phyloP scores from a whole-genome alignment of 2,113 vertebrate genomes.

The Apus apus region DNA sequence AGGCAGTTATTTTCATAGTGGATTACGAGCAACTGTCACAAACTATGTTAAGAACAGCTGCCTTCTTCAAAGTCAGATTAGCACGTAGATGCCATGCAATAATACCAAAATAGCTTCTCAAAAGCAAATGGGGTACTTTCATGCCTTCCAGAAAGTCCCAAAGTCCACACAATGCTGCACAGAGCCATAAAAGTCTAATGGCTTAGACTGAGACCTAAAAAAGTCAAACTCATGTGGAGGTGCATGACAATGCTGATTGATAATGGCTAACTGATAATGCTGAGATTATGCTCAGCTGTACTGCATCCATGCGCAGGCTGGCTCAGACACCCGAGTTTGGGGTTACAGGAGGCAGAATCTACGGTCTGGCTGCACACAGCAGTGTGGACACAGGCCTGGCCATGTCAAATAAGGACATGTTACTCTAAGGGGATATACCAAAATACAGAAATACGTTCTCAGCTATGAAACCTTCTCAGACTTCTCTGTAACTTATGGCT shows the following conservation, averaged over 20 bases:
- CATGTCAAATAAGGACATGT: neutral
- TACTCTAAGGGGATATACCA: neutral
- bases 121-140: neutral
- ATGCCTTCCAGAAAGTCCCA: neutral
- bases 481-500: neutral
- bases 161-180: neutral
- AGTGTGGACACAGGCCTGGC: neutral
- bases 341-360: neutral
- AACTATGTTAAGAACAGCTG: neutral
- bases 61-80: neutral
- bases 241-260: neutral
- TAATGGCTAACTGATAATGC: neutral
- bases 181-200: neutral
- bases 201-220: neutral
- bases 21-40: neutral
- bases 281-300: neutral
- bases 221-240: neutral
- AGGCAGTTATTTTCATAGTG: neutral
- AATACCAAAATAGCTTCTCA: neutral
- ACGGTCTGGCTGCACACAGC: rapidly evolving
- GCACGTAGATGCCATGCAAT: neutral
- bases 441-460: neutral
- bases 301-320: neutral
- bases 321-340: neutral
- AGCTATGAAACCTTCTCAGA: neutral